A percentile compares a stretch with the other conserved stretches of the same genome.
Evolutionary conservation across 2,113 vertebrate species (phyloP).

Genomic region (Pseudorectes ferrugineus): DNA sequence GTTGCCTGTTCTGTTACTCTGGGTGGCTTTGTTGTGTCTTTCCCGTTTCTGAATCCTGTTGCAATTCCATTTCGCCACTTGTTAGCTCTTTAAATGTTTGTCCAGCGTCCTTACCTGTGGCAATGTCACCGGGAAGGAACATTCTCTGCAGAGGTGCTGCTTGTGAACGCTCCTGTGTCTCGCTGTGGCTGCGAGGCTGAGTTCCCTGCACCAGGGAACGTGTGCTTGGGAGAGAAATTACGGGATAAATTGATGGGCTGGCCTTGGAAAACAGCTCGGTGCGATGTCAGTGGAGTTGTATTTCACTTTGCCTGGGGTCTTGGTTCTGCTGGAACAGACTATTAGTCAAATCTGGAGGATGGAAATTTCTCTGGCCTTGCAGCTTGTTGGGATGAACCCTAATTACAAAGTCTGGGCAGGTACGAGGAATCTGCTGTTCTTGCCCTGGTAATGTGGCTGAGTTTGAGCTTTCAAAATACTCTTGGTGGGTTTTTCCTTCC

Average conservation of each 20-base stretch:
- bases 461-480: neutral
- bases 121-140: neutral
- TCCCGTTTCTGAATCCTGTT: neutral
- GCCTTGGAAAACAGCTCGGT: neutral
- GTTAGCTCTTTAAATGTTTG: neutral
- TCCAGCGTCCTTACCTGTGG: neutral
- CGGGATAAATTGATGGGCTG: neutral
- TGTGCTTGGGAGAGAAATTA: neutral
- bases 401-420: neutral
- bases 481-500: neutral
- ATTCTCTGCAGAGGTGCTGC: neutral
- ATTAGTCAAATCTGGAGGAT: neutral
- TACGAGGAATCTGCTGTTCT: neutral
- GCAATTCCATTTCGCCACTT: neutral
- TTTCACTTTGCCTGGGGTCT: constrained; percentile 10
- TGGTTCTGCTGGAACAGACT: neutral
- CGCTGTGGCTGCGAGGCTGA: neutral
- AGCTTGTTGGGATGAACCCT: neutral
- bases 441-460: neutral
- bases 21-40: neutral
- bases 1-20: neutral
- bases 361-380: neutral
- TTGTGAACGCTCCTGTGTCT: neutral
- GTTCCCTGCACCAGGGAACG: neutral
- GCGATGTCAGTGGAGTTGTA: neutral